A percentile compares a stretch with the other conserved stretches of the same genome.
Conservation (phyloP, 2,797 vertebrate genomes). For the Cyprinodon diabolis region DNA sequence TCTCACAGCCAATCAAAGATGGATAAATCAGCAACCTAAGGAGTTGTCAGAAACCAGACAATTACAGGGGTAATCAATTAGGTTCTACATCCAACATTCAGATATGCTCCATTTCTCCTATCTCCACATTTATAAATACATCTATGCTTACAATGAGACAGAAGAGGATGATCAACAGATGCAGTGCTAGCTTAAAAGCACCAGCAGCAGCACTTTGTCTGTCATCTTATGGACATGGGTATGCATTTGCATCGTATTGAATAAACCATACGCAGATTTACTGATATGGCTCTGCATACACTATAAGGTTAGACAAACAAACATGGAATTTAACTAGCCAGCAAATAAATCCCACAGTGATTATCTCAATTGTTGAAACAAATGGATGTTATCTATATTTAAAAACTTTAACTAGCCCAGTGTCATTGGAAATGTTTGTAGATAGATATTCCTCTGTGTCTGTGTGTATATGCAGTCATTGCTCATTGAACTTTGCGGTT, state of each 20-base stretch:
- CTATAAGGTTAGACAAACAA: conserved; percentile 34
- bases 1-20: conserved; percentile 15
- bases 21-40: conserved; percentile 26
- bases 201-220: conserved; percentile 34
- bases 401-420: conserved; percentile 29
- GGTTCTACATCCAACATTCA: conserved; percentile 52
- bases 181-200: conserved; percentile 34
- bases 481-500: conserved; percentile 51
- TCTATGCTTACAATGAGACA: conserved; percentile 52
- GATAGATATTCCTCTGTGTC: conserved; percentile 15
- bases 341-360: conserved; percentile 54
- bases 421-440: conserved; percentile 39
- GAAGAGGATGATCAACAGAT: conserved; percentile 32
- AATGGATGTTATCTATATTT: conserved; percentile 42
- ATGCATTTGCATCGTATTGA: conserved; percentile 3
- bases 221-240: conserved; percentile 24
- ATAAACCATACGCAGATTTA: conserved; percentile 17
- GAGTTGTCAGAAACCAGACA: conserved; percentile 73
- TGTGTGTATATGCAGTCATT: not conserved
- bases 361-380: conserved; percentile 45
- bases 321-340: conserved; percentile 32
- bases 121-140: conserved; percentile 60
- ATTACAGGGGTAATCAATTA: conserved; percentile 79
- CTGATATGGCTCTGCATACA: conserved; percentile 12
- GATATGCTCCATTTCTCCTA: conserved; percentile 35